Evolutionary conservation across 2,888 invertebrate species (phyloP).

Genomic region (Ormyrus labotus): DNA sequence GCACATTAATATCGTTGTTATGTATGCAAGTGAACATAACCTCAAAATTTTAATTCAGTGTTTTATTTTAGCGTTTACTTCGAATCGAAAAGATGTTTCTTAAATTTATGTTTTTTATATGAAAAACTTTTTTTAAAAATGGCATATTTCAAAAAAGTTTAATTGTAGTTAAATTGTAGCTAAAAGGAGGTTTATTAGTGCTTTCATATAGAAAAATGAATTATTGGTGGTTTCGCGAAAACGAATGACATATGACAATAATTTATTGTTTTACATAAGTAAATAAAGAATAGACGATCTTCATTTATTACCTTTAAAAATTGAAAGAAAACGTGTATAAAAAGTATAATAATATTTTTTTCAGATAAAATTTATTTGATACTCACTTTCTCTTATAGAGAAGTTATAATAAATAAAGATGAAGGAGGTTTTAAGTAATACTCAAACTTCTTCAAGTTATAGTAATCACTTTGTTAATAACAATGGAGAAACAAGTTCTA

Average conservation of each 20-base stretch:
- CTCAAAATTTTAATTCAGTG: conserved; percentile 43
- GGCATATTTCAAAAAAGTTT: background rate
- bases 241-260: conserved; percentile 33
- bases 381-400: conserved; percentile 6
- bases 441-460: conserved; percentile 65
- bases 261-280: background rate
- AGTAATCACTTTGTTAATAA: conserved; percentile 70
- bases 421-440: conserved; percentile 68
- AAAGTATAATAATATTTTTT: conserved; percentile 15
- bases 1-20: conserved; percentile 14
- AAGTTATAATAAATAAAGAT: conserved; percentile 57
- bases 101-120: conserved; percentile 13
- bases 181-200: conserved; percentile 11
- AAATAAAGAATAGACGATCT: background rate
- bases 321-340: background rate
- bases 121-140: conserved; percentile 10
- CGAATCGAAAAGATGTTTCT: background rate
- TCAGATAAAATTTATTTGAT: background rate
- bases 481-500: conserved; percentile 67
- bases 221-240: conserved; percentile 17
- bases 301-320: background rate
- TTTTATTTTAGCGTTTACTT: conserved; percentile 24
- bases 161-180: conserved; percentile 5
- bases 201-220: conserved; percentile 11
- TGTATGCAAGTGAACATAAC: conserved; percentile 32